Conservation (phyloP, 2,888 invertebrate species). For the Resseliella maxima region DNA sequence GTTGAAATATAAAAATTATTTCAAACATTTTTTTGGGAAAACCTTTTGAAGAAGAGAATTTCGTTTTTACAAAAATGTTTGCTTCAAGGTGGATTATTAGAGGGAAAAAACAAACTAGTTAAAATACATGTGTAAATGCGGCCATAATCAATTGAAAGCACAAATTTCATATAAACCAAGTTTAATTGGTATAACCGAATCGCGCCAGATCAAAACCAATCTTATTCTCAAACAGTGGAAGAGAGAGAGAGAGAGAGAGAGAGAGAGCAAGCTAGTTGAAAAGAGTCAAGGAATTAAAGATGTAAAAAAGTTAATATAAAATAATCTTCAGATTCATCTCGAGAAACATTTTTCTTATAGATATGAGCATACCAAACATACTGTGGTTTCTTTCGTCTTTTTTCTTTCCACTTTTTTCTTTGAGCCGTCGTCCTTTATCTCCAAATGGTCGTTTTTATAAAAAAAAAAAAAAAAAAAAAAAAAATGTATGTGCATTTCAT, state of each 20-base stretch:
- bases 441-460: not conserved
- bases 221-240: not conserved
- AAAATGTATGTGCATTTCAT: too few relatives aligned
- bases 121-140: too few relatives aligned
- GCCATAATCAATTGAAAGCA: not conserved
- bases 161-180: not conserved
- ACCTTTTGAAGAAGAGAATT: too few relatives aligned
- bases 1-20: too few relatives aligned
- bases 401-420: not conserved
- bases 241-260: not conserved
- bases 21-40: too few relatives aligned
- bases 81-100: too few relatives aligned
- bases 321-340: constrained; percentile 33
- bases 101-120: too few relatives aligned
- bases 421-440: constrained; percentile 26
- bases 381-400: constrained; percentile 26
- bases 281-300: not conserved
- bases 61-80: too few relatives aligned
- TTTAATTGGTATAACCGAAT: not conserved
- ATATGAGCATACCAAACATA: constrained; percentile 51
- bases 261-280: not conserved
- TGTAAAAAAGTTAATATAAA: constrained; percentile 28
- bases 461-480: not conserved
- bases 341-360: constrained; percentile 49
- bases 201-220: constrained; percentile 25